These are phyloP conservation scores for Molossus molossus DNA, from an alignment of 2,797 vertebrate genomes.

Conservation along the genomic window DNA sequence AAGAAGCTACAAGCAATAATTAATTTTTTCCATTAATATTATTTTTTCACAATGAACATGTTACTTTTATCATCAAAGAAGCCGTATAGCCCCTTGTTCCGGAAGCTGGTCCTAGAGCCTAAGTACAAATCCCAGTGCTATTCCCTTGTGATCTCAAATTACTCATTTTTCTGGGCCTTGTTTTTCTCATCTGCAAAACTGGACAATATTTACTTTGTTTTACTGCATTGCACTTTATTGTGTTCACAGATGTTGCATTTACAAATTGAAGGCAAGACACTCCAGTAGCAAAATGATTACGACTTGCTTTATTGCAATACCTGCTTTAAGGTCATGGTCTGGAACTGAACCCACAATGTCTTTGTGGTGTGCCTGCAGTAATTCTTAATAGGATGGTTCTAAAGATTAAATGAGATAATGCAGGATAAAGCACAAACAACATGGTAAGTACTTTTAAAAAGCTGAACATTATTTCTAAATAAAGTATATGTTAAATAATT, in stretches of 20 bases:
- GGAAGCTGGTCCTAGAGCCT: not conserved
- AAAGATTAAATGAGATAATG: constrained; percentile 6
- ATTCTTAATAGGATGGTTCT: not conserved
- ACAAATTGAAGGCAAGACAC: not conserved
- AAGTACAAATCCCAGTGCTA: not conserved
- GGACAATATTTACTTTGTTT: not conserved
- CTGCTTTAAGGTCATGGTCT: not conserved
- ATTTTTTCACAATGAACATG: not conserved
- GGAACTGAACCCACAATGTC: not conserved
- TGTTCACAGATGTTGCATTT: not conserved
- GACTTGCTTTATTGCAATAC: not conserved
- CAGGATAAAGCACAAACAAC: not conserved
- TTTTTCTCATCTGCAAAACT: not conserved
- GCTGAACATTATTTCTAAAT: not conserved
- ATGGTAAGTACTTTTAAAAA: not conserved
- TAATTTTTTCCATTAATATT: not conserved
- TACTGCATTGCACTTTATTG: not conserved
- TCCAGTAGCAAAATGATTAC: not conserved
- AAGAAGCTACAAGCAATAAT: not conserved
- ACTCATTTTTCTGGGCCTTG: not conserved
- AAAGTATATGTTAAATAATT: not conserved
- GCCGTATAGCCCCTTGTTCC: not conserved
- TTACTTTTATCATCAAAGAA: not conserved
- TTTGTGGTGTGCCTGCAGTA: not conserved
- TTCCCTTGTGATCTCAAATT: not conserved